Evolutionary conservation across 2,113 vertebrate species (phyloP).

Genomic region (Oenanthe oenanthe): DNA sequence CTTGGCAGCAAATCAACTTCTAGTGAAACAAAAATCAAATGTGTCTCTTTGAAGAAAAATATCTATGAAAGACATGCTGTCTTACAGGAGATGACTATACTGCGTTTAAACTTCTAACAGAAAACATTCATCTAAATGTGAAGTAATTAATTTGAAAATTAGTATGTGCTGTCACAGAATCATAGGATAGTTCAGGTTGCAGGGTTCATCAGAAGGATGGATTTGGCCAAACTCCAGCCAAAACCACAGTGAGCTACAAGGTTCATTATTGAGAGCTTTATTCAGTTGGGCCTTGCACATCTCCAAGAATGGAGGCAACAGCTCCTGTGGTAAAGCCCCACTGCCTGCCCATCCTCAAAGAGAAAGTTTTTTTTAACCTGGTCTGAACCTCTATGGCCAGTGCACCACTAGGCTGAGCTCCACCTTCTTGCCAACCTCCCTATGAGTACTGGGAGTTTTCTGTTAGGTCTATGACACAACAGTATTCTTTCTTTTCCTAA

Average conservation of each 20-base stretch:
- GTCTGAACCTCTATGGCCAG: not conserved
- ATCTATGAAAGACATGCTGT: not conserved
- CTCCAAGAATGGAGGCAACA: not conserved
- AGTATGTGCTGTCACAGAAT: not conserved
- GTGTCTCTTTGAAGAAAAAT: not conserved
- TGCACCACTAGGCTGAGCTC: not conserved
- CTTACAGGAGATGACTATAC: not conserved
- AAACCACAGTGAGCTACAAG: not conserved
- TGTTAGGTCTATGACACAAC: not conserved
- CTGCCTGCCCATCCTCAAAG: not conserved
- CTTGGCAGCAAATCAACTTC: conserved; percentile 20
- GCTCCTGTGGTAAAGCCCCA: not conserved
- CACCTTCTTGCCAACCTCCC: not conserved
- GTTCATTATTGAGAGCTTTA: not conserved
- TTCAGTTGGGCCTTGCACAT: not conserved
- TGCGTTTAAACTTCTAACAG: not conserved
- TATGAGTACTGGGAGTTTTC: not conserved
- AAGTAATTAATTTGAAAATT: not conserved
- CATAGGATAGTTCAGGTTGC: not conserved
- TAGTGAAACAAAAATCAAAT: not conserved
- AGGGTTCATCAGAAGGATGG: not conserved
- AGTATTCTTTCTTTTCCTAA: not conserved
- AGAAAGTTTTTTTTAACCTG: not conserved
- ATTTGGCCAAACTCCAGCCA: not conserved
- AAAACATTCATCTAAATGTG: not conserved